These are phyloP conservation scores for Todus mexicanus DNA, from an alignment of 2,797 vertebrate species.

Conservation along the genomic window DNA sequence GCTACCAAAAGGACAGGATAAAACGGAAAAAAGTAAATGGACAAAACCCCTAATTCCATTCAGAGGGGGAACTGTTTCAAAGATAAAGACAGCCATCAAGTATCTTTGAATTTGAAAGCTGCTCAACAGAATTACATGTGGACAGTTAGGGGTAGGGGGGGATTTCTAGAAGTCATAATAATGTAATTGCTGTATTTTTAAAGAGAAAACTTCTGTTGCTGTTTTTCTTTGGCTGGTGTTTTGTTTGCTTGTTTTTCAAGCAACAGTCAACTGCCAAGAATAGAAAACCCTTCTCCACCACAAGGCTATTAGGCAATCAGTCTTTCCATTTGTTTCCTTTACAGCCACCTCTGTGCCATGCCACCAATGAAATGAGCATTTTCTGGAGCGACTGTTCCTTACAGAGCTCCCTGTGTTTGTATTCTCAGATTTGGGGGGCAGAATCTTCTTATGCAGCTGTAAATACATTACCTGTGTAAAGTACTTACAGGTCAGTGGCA, in stretches of 20 bases:
- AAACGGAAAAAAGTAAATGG: background rate
- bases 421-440: background rate
- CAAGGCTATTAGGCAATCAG: background rate
- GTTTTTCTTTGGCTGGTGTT: background rate
- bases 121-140: background rate
- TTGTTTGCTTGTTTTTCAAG: background rate
- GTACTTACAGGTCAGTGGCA: background rate
- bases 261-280: background rate
- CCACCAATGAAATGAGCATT: accelerated
- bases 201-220: background rate
- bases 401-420: background rate
- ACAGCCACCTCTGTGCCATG: background rate
- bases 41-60: background rate
- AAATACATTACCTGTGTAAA: background rate
- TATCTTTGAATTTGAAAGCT: background rate
- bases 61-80: background rate
- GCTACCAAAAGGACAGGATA: background rate
- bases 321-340: background rate
- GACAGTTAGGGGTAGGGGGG: background rate
- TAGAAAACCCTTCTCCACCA: background rate
- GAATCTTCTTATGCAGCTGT: background rate
- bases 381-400: background rate
- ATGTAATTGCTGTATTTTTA: background rate
- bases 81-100: background rate
- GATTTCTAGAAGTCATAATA: background rate